A percentile compares a stretch with the other conserved stretches of the same genome.
Evolutionary conservation across 2,113 vertebrate species (phyloP).

Genomic region (Melanostigma gelatinosum): DNA sequence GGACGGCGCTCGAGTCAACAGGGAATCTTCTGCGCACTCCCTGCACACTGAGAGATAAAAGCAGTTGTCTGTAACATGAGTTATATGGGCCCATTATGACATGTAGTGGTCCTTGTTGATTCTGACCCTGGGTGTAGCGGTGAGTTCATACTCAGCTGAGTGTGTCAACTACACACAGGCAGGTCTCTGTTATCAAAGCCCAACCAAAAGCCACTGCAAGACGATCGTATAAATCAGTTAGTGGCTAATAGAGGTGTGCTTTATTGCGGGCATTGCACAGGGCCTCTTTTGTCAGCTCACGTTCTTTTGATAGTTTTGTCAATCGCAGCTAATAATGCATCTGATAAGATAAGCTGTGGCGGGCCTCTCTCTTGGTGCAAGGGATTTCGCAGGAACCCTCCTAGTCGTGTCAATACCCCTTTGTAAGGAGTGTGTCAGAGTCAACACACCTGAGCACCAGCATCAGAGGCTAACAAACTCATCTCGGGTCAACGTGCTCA

Average conservation of each 20-base stretch:
- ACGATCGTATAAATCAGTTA: slow-evolving; percentile 78
- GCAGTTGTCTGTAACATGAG: slow-evolving; percentile 54
- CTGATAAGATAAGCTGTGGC: slow-evolving; percentile 84
- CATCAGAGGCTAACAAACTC: slow-evolving; percentile 68
- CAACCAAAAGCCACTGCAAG: slow-evolving; percentile 65
- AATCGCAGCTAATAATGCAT: slow-evolving; percentile 84
- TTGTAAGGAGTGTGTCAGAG: slow-evolving; percentile 72
- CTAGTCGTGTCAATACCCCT: slow-evolving; percentile 77
- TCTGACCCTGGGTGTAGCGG: slow-evolving; percentile 43
- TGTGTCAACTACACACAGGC: slow-evolving; percentile 59
- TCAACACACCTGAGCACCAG: slow-evolving; percentile 82
- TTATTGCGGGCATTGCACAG: slow-evolving; percentile 67
- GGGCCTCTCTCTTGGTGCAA: slow-evolving; percentile 64
- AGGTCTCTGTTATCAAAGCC: slow-evolving; percentile 69
- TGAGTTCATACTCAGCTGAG: slow-evolving; percentile 61
- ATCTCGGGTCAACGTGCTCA: slow-evolving; percentile 62
- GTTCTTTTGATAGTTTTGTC: slow-evolving; percentile 87
- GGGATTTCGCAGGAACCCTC: slow-evolving; percentile 64
- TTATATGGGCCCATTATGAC: slow-evolving; percentile 57
- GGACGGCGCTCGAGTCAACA: slow-evolving; percentile 1
- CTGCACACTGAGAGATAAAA: slow-evolving; percentile 42
- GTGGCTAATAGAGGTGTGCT: slow-evolving; percentile 66
- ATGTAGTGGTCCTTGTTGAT: slow-evolving; percentile 50
- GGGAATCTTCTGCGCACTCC: not conserved
- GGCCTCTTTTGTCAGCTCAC: slow-evolving; percentile 76